These are phyloP conservation scores for Enteromius treurensis DNA, from an alignment of 2,797 vertebrate species.

Conservation along the genomic window DNA sequence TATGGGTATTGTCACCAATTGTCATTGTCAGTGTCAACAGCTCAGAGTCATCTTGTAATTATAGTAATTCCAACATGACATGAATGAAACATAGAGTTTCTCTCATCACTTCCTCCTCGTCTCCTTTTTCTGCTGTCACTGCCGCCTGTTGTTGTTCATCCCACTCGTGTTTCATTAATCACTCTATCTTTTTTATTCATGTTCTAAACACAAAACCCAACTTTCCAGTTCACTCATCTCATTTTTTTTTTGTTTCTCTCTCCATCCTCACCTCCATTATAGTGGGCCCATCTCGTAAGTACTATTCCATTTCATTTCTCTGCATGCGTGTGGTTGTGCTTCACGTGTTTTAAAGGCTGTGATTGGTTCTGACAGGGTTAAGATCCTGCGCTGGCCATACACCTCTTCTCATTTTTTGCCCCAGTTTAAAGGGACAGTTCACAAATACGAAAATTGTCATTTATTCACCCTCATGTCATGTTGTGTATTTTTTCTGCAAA, in stretches of 20 bases:
- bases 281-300: slow-evolving; percentile 86
- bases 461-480: not conserved
- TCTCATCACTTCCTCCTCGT: slow-evolving; percentile 7
- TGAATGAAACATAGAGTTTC: slow-evolving; percentile 1
- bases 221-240: slow-evolving; percentile 58
- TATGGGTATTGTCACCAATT: not conserved
- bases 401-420: slow-evolving; percentile 1
- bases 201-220: slow-evolving; percentile 42
- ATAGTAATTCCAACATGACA: slow-evolving; percentile 22
- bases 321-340: slow-evolving; percentile 56
- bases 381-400: slow-evolving; percentile 18
- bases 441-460: not conserved
- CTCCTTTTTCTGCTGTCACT: slow-evolving; percentile 3
- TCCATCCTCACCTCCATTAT: slow-evolving; percentile 59
- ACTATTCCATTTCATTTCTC: slow-evolving; percentile 81
- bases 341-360: slow-evolving; percentile 31
- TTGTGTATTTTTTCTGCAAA: not conserved
- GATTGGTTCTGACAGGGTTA: slow-evolving; percentile 49
- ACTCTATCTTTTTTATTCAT: slow-evolving; percentile 39
- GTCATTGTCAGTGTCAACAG: not conserved
- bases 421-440: not conserved
- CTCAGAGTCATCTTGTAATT: slow-evolving; percentile 21
- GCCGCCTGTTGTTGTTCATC: not conserved
- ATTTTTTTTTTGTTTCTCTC: slow-evolving; percentile 60
- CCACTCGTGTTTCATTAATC: slow-evolving; percentile 29